phyloP scores from a whole-genome alignment of 1,140 invertebrate genomes.

The Odontomachus brunneus region DNA sequence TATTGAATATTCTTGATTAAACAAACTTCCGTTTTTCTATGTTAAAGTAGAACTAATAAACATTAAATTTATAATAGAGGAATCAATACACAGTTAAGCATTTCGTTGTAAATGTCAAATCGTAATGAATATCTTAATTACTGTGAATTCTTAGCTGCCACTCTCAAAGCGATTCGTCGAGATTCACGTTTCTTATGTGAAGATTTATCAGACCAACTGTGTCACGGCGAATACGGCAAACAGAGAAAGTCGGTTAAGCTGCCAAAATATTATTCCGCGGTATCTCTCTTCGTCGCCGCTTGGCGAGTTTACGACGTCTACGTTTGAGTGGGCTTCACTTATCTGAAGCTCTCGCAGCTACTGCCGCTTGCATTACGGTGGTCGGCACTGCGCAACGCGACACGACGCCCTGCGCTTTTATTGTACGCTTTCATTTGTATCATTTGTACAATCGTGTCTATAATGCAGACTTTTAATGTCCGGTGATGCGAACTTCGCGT shows the following conservation, averaged over 20 bases:
- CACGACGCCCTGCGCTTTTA: constrained; percentile 9
- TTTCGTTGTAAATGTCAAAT: no score
- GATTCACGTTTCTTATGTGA: constrained; percentile 42
- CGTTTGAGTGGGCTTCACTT: constrained; percentile 40
- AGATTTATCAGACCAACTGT: constrained; percentile 51
- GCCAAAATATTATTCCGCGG: constrained; percentile 58
- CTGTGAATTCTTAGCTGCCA: not conserved
- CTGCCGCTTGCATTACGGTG: not conserved
- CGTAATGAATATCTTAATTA: not conserved
- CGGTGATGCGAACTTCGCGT: not conserved
- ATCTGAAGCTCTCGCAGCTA: constrained; percentile 25
- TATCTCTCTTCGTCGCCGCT: constrained; percentile 30
- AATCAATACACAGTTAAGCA: no score
- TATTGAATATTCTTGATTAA: no score
- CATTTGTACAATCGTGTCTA: constrained; percentile 9
- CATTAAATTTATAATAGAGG: no score
- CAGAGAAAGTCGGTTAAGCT: constrained; percentile 55
- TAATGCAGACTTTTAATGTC: not conserved
- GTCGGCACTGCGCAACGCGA: no score
- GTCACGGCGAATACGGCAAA: constrained; percentile 52
- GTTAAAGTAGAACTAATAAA: no score
- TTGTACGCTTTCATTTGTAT: constrained; percentile 6
- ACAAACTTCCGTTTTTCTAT: no score
- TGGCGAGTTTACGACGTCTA: constrained; percentile 43
- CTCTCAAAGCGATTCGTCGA: constrained; percentile 25